These are phyloP conservation scores for Psittacula derbiana DNA, from an alignment of 2,797 vertebrate species.

Conservation along the genomic window DNA sequence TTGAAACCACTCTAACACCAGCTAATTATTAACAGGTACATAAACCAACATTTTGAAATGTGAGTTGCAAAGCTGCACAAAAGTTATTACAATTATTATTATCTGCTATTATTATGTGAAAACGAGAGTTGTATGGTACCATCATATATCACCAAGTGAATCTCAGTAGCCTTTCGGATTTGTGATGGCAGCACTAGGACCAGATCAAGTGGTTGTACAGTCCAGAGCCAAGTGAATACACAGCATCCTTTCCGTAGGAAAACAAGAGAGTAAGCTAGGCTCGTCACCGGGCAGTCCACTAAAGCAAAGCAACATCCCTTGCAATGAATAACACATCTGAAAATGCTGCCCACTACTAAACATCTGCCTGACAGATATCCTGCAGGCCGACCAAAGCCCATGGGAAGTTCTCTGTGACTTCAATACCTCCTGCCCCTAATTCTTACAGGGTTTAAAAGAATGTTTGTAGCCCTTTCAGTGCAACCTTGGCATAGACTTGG, in stretches of 20 bases:
- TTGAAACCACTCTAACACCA: background rate
- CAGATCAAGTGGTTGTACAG: background rate
- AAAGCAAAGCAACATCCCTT: background rate
- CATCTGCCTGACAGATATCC: background rate
- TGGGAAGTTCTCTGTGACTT: background rate
- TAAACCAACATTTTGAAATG: background rate
- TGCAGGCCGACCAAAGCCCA: background rate
- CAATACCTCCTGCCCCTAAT: background rate
- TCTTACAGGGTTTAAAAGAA: background rate
- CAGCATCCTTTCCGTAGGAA: background rate
- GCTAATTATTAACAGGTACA: background rate
- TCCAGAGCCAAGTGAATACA: background rate
- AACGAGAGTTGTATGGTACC: background rate
- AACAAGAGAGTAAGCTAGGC: background rate
- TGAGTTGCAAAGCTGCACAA: background rate
- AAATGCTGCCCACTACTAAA: background rate
- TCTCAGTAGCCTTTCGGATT: background rate
- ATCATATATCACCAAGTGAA: background rate
- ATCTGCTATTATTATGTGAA: background rate
- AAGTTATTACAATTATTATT: background rate
- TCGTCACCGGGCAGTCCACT: background rate
- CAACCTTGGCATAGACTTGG: background rate
- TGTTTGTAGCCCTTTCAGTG: background rate
- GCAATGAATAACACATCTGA: background rate
- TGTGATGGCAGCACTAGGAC: background rate